phyloP scores from a whole-genome alignment of 2,113 vertebrate genomes.

The Melanerpes aurifrons region DNA sequence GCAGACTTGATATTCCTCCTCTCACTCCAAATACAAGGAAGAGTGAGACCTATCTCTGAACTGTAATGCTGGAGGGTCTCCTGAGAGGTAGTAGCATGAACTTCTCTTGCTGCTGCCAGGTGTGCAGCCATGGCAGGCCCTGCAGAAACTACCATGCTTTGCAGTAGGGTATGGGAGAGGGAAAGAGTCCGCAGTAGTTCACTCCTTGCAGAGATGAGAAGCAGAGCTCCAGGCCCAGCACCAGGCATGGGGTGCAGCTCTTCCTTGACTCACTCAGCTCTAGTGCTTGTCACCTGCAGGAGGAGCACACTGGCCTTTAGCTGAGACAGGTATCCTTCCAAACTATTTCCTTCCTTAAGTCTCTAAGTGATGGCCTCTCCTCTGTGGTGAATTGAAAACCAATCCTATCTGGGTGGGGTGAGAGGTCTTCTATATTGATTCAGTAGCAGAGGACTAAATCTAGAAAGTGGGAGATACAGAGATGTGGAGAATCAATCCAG shows the following conservation, averaged over 20 bases:
- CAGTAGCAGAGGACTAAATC: background rate
- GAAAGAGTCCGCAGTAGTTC: background rate
- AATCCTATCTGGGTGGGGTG: background rate
- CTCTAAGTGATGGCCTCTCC: background rate
- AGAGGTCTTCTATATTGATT: background rate
- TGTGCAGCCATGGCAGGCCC: accelerated
- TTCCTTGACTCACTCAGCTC: background rate
- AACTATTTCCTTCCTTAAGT: background rate
- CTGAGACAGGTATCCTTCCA: background rate
- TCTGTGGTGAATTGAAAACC: background rate
- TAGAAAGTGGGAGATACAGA: background rate
- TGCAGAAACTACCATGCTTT: background rate
- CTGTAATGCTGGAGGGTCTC: background rate
- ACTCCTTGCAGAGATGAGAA: background rate
- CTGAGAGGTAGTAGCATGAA: background rate
- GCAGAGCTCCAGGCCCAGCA: background rate
- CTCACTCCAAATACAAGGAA: background rate
- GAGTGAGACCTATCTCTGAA: background rate
- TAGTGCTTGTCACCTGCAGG: background rate
- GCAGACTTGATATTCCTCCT: background rate
- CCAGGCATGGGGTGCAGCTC: background rate
- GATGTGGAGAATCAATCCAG: background rate
- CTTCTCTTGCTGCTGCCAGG: background rate
- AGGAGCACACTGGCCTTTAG: background rate
- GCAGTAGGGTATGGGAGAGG: background rate